phyloP scores from a whole-genome alignment of 2,113 vertebrate genomes.

The Prietella phreatophila region DNA sequence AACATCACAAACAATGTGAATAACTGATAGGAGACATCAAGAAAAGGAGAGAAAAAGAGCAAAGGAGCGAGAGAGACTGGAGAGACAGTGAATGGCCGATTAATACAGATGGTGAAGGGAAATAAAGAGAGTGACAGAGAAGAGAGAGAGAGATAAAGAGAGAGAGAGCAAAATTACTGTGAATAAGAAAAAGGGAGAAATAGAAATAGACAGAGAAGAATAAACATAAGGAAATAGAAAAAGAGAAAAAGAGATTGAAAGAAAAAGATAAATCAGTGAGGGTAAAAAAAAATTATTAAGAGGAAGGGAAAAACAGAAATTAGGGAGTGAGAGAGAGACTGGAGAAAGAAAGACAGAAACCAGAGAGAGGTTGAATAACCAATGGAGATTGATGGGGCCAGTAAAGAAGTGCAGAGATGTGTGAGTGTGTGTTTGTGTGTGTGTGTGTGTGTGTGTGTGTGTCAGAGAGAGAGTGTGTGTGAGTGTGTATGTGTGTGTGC shows the following conservation, averaged over 20 bases:
- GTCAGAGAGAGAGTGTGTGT: background rate
- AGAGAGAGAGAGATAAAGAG: background rate
- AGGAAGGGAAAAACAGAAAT: background rate
- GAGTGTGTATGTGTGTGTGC: background rate
- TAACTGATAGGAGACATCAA: background rate
- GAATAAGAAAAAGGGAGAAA: background rate
- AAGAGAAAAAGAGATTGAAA: background rate
- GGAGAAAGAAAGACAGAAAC: background rate
- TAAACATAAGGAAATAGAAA: background rate
- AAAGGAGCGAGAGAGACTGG: background rate
- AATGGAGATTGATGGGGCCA: background rate
- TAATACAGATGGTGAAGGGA: background rate
- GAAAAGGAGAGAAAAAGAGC: background rate
- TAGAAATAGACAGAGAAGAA: background rate
- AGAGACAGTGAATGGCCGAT: background rate
- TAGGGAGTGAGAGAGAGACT: background rate
- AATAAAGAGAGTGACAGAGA: background rate
- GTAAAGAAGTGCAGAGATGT: background rate
- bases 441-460: background rate
- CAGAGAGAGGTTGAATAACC: slow-evolving; percentile 1
- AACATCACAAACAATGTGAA: background rate
- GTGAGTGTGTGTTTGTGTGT: background rate
- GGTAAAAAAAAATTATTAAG: background rate
- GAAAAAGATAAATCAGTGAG: background rate
- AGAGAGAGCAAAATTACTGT: background rate